These are phyloP conservation scores for Microcaecilia unicolor DNA, from an alignment of 2,797 vertebrate genomes.

Conservation along the genomic window DNA sequence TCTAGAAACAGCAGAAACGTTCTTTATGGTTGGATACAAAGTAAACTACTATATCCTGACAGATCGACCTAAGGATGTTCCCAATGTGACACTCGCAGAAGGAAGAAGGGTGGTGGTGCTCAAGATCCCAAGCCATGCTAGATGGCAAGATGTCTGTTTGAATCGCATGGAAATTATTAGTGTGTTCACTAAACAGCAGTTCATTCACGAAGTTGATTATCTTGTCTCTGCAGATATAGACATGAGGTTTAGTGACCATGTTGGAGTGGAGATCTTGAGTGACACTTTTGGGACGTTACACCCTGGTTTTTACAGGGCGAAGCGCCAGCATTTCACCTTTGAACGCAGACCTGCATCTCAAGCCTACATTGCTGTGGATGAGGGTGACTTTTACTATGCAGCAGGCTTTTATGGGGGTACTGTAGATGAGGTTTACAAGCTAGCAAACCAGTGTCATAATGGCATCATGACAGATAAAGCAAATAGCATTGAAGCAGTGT, in stretches of 20 bases:
- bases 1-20: slow-evolving; percentile 34
- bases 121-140: slow-evolving; percentile 13
- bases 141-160: slow-evolving; percentile 65
- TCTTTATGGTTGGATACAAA: slow-evolving; percentile 39
- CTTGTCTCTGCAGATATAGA: slow-evolving; percentile 43
- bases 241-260: slow-evolving; percentile 40
- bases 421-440: too few species aligned
- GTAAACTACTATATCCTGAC: slow-evolving; percentile 48
- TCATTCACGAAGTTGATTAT: slow-evolving; percentile 21
- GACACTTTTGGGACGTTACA: slow-evolving; percentile 50
- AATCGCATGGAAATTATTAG: slow-evolving; percentile 50
- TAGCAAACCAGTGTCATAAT: too few species aligned
- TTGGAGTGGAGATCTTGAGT: slow-evolving; percentile 50
- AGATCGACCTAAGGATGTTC: slow-evolving; percentile 21
- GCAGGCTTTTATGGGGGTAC: too few species aligned
- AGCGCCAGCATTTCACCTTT: slow-evolving; percentile 36
- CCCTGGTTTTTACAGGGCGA: slow-evolving; percentile 36
- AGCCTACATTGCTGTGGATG: slow-evolving; percentile 33
- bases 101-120: slow-evolving; percentile 14
- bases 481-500: too few species aligned
- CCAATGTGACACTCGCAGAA: slow-evolving; percentile 3
- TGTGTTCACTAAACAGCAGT: slow-evolving; percentile 19
- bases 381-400: too few species aligned
- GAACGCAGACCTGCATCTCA: slow-evolving; percentile 43
- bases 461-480: too few species aligned